Evolutionary conservation across 2,797 vertebrate genomes (phyloP).

Genomic region (Jordanella pulchra): DNA sequence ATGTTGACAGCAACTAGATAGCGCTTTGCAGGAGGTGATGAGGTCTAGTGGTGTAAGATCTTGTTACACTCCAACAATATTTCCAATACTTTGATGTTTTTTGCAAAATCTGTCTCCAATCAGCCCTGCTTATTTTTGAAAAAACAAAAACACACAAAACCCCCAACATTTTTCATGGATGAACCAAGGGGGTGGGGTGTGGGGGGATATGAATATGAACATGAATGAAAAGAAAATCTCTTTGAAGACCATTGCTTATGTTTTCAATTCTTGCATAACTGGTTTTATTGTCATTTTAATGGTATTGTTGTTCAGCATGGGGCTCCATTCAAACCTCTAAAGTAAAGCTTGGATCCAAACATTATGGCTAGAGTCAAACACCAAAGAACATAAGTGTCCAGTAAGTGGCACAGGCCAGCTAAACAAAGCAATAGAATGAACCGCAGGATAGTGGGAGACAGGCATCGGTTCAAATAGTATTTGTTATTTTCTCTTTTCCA

Average conservation of each 20-base stretch:
- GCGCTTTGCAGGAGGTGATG: neutral
- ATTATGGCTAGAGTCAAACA: conserved; percentile 57
- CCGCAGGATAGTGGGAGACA: conserved; percentile 38
- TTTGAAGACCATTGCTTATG: conserved; percentile 28
- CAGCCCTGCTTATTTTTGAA: conserved; percentile 39
- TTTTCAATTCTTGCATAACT: conserved; percentile 17
- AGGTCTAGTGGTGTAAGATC: neutral
- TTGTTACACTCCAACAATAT: neutral
- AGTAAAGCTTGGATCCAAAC: conserved; percentile 52
- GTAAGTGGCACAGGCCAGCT: conserved; percentile 27
- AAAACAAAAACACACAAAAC: conserved; percentile 24
- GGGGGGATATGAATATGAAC: too few species aligned
- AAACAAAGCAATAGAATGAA: conserved; percentile 56
- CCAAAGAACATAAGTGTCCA: conserved; percentile 51
- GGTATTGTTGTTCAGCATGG: conserved; percentile 35
- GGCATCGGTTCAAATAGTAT: conserved; percentile 20
- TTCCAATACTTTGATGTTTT: conserved; percentile 8
- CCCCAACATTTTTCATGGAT: conserved; percentile 45
- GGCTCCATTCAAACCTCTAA: conserved; percentile 43
- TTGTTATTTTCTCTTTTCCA: conserved; percentile 18
- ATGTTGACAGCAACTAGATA: neutral
- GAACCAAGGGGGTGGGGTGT: neutral
- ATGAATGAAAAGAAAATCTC: conserved; percentile 13
- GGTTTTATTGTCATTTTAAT: conserved; percentile 26
- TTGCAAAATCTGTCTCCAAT: conserved; percentile 39